These are phyloP conservation scores for Andrena minutula DNA, from an alignment of 2,888 invertebrate genomes.

Conservation along the genomic window DNA sequence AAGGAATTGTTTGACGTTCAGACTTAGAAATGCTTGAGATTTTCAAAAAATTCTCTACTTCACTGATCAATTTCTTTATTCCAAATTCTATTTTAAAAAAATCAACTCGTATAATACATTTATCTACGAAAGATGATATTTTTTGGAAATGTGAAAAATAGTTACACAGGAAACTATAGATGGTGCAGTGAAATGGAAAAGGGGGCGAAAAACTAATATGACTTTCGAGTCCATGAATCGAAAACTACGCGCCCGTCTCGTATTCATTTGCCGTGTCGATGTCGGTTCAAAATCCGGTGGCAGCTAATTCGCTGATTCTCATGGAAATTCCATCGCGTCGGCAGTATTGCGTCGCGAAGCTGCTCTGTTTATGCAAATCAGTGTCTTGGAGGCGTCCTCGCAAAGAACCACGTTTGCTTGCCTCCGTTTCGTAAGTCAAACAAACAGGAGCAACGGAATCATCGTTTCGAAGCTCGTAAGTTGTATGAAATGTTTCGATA, in stretches of 20 bases:
- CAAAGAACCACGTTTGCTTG: conserved; percentile 21
- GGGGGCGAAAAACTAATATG: not conserved
- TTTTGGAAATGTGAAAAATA: not conserved
- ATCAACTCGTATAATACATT: too few species aligned
- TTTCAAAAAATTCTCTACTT: too few species aligned
- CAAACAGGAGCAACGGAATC: conserved; percentile 16
- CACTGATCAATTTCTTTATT: too few species aligned
- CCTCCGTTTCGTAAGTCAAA: conserved; percentile 21
- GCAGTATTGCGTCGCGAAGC: conserved; percentile 40
- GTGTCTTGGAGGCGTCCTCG: conserved; percentile 32
- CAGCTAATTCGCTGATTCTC: conserved; percentile 50
- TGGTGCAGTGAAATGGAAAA: not conserved
- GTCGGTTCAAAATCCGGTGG: conserved; percentile 36
- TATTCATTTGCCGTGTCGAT: not conserved
- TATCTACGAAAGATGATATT: too few species aligned
- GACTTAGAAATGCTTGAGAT: too few species aligned
- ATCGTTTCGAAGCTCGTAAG: conserved; percentile 30
- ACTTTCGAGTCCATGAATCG: not conserved
- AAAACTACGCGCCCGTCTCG: not conserved
- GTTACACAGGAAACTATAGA: not conserved
- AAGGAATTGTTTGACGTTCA: too few species aligned
- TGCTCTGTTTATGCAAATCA: conserved; percentile 52
- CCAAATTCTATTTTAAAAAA: too few species aligned
- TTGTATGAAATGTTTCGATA: not conserved
- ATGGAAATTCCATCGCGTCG: conserved; percentile 43